Percentiles rank a stretch among this genome's conserved stretches.
Evolutionary conservation across 2,797 vertebrate species (phyloP).

Genomic region (Chiloscyllium punctatum): DNA sequence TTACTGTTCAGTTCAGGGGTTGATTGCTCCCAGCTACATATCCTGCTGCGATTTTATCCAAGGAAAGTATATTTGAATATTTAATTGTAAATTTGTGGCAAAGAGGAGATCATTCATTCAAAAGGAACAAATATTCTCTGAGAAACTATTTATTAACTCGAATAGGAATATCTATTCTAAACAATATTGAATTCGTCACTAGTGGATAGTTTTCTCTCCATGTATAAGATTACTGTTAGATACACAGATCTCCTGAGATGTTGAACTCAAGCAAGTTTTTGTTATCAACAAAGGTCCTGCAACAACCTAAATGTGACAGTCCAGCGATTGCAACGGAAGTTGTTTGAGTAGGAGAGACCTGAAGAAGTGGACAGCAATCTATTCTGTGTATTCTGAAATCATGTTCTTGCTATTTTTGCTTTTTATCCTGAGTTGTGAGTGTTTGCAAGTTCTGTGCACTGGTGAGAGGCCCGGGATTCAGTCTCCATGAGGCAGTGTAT

Average conservation of each 20-base stretch:
- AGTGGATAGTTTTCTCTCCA: neutral
- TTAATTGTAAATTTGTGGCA: neutral
- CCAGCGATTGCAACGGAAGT: neutral
- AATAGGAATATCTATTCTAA: neutral
- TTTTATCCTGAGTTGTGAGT: neutral
- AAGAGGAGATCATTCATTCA: neutral
- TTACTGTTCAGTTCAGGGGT: neutral
- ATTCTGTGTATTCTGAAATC: neutral
- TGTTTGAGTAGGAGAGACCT: neutral
- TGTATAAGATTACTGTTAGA: neutral
- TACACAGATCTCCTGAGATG: neutral
- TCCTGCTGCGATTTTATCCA: neutral
- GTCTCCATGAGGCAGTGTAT: neutral
- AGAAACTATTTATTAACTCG: neutral
- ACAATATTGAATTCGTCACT: neutral
- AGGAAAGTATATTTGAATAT: neutral
- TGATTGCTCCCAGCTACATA: neutral
- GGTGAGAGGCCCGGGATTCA: neutral
- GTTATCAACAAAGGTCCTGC: neutral
- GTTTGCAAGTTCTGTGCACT: neutral
- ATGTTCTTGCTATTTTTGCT: neutral
- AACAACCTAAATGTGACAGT: neutral
- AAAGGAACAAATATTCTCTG: neutral
- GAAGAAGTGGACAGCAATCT: neutral
- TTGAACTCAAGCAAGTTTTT: neutral